These are phyloP conservation scores for Spondyliosoma cantharus DNA, from an alignment of 2,797 vertebrate species.

Conservation along the genomic window DNA sequence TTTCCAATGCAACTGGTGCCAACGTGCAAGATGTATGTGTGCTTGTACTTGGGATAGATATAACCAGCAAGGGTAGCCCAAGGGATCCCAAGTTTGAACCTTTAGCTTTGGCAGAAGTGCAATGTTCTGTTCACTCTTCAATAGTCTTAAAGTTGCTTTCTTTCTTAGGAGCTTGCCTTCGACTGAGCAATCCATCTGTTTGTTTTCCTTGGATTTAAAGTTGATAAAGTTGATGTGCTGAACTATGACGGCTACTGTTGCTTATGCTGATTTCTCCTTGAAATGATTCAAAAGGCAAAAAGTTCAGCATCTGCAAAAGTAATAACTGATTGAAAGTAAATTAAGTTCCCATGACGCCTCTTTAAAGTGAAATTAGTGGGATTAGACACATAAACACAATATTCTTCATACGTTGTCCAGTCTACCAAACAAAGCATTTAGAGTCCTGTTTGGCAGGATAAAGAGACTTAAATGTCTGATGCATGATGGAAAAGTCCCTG, in stretches of 20 bases:
- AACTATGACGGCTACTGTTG: constrained; percentile 14
- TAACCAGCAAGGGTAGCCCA: constrained; percentile 31
- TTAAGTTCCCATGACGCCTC: neutral
- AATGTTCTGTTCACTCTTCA: neutral
- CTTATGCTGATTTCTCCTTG: neutral
- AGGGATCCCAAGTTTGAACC: constrained; percentile 5
- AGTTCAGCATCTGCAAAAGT: constrained; percentile 9
- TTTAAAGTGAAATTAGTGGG: neutral
- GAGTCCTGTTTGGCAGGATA: constrained; percentile 39
- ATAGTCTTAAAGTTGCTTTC: neutral
- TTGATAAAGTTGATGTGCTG: constrained; percentile 20
- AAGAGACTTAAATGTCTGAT: constrained; percentile 27
- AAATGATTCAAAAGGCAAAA: neutral
- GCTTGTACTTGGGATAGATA: neutral
- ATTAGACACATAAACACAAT: neutral
- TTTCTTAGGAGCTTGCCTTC: neutral
- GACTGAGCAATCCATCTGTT: constrained; percentile 33
- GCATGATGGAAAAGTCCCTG: constrained; percentile 70
- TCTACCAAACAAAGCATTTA: constrained; percentile 19
- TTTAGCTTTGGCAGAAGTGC: neutral
- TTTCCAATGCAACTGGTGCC: too few relatives aligned
- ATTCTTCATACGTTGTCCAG: neutral
- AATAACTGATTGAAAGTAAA: neutral
- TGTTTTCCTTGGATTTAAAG: constrained; percentile 37
- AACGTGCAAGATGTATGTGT: too few relatives aligned